Evolutionary conservation across 2,113 vertebrate species (phyloP).

Genomic region (Oreamnos americanus): DNA sequence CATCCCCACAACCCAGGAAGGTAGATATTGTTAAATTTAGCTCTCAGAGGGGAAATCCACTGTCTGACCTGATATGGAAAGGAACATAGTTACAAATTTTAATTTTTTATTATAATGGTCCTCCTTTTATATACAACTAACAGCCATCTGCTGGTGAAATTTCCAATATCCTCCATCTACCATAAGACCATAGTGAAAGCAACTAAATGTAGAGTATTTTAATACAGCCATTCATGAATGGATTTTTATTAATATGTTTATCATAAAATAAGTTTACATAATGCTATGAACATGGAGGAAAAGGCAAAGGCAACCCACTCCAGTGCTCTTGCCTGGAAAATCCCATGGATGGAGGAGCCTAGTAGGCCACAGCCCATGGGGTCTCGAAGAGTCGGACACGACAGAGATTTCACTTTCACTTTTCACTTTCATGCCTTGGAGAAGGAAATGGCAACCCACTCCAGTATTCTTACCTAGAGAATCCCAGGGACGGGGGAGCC

Average conservation of each 20-base stretch:
- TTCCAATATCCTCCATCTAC: neutral
- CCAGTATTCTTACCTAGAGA: no score
- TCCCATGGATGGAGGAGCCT: no score
- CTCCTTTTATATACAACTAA: neutral
- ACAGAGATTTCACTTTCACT: no score
- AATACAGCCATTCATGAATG: neutral
- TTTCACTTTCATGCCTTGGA: no score
- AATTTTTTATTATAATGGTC: neutral
- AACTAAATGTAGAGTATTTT: neutral
- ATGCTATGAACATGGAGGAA: neutral
- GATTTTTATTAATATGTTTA: neutral
- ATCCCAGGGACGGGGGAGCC: rapidly evolving
- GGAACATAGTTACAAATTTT: neutral
- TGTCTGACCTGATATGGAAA: neutral
- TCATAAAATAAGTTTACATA: neutral
- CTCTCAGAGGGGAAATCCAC: neutral
- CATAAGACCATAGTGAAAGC: neutral
- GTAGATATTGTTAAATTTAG: neutral
- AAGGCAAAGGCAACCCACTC: neutral
- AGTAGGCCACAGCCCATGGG: no score
- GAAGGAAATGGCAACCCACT: no score
- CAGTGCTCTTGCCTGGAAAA: neutral
- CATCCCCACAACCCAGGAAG: neutral
- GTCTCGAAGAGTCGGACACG: no score
- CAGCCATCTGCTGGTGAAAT: neutral